Conservation (phyloP, 2,797 vertebrate genomes). For the Squalus acanthias region DNA sequence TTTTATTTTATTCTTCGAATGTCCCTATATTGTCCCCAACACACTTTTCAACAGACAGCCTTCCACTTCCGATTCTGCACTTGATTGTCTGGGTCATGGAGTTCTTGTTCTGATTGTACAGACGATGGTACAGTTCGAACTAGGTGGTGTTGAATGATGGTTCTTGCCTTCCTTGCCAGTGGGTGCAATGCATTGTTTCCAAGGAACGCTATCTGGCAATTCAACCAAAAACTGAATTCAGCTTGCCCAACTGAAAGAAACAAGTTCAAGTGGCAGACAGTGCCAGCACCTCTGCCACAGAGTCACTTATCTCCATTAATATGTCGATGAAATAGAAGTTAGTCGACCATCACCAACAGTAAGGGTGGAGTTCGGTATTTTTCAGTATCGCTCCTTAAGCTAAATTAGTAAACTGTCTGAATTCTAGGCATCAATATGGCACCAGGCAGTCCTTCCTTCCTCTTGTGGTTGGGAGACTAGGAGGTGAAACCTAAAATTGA, state of each 20-base stretch:
- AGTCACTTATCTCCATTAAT: neutral
- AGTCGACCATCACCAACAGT: neutral
- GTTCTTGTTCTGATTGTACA: neutral
- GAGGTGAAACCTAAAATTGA: slow-evolving; percentile 15
- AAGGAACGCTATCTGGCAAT: neutral
- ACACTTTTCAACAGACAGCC: neutral
- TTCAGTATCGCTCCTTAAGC: neutral
- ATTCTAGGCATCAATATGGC: neutral
- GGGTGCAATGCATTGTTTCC: neutral
- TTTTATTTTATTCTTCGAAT: neutral
- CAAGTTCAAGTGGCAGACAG: neutral
- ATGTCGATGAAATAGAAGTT: neutral
- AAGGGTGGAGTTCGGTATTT: neutral
- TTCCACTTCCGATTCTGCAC: neutral
- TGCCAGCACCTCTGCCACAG: neutral
- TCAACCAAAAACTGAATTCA: neutral
- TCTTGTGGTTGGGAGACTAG: neutral
- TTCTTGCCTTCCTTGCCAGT: neutral
- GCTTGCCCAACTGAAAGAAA: neutral
- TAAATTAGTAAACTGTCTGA: neutral
- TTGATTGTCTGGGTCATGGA: neutral
- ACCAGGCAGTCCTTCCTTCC: neutral
- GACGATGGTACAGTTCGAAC: neutral
- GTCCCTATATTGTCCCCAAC: neutral
- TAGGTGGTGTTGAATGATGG: neutral